Conservation (phyloP, 1,140 invertebrate genomes). For the Sitobion miscanthi region DNA sequence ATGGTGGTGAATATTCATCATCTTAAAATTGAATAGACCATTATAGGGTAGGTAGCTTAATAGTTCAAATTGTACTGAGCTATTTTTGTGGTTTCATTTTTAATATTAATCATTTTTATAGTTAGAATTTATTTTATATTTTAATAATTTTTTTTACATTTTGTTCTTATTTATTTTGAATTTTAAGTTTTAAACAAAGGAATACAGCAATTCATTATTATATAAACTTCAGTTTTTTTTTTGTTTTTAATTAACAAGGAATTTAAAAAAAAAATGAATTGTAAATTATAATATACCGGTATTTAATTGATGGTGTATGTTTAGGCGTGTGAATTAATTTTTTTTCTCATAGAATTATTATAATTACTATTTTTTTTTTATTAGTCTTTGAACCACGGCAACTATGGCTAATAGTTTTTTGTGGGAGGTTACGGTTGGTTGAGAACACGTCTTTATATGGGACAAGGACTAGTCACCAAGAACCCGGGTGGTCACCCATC, state of each 20-base stretch:
- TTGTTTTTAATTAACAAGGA: not conserved
- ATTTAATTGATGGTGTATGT: not conserved
- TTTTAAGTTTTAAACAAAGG: not conserved
- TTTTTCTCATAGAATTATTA: slow-evolving; percentile 5
- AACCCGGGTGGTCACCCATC: too few relatives aligned
- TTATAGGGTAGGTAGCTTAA: too few relatives aligned
- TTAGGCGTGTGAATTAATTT: not conserved
- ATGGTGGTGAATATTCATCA: not conserved
- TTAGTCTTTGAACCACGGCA: too few relatives aligned
- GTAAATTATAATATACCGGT: not conserved
- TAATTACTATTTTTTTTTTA: not conserved
- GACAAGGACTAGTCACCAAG: too few relatives aligned
- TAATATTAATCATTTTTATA: not conserved
- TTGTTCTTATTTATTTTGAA: not conserved
- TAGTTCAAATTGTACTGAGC: not conserved
- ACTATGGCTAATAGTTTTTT: too few relatives aligned
- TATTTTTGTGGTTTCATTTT: not conserved
- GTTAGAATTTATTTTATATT: not conserved
- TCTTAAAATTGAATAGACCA: not conserved
- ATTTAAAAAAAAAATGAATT: not conserved
- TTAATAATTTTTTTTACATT: not conserved
- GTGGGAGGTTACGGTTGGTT: too few relatives aligned
- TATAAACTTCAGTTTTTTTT: not conserved
- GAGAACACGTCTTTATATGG: too few relatives aligned
- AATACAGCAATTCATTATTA: not conserved